Evolutionary conservation across 2,113 vertebrate genomes (phyloP), one percentile per base, ranked within the genome.

Genomic region (Poecilia latipinna): DNA sequence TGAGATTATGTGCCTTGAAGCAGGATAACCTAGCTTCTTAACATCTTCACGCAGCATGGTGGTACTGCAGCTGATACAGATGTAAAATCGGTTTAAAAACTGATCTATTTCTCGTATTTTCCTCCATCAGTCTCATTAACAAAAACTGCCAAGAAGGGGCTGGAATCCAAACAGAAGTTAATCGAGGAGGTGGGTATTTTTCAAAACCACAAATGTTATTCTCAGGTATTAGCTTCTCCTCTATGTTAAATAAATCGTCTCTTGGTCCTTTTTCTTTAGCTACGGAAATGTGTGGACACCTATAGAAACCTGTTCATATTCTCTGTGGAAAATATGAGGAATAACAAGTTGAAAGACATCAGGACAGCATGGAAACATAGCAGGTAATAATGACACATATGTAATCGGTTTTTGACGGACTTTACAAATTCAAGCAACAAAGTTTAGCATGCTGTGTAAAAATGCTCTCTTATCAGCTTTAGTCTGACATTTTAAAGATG

Each of bases 321-420:
- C 88, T 99, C 97, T 0, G 94, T 99, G 77, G 96, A 94, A 72
- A 99, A 99, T 90, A 96, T 98, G 97, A 96, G 98, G 81, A 99
- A 99, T 90, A 98, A 93, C 94, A 98, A 96, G 74, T 89, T 99
- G 66, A 99, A 99, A 88, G 97, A 97, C 1, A 92, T 99, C 26
- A 90, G 98, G 75, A 96, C 94, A 0, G 96, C 97, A 15, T 99
- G 98, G 98, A 99, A 99, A 80, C 98, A 99, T 93, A 99, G 98
- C 94, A 95, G 98, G 98, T 98, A 83, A 92, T 88, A 22, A 15
- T 48, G 19, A 57, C 51, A 10, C 44, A 19, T 7, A 7, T n/a
- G 0, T 7, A 57, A n/a, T 57, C 51, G 7, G 51, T 24, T n/a
- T 54, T 57, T 57, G 17, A 57, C 2, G 51, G 24, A 57, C 51